Conservation (phyloP, 2,113 vertebrate genomes). For the Alosa alosa region DNA sequence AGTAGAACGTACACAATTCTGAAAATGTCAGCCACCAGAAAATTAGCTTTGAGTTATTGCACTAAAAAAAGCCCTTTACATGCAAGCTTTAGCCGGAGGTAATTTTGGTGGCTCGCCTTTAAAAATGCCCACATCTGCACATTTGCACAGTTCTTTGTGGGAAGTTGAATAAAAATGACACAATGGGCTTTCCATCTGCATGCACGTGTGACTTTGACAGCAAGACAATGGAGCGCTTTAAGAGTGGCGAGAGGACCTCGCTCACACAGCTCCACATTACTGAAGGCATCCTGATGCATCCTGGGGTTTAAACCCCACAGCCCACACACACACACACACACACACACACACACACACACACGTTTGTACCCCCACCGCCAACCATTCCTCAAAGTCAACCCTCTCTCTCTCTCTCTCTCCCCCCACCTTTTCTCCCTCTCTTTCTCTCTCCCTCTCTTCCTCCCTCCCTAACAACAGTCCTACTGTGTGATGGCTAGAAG, state of each 20-base stretch:
- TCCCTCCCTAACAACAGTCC: not conserved
- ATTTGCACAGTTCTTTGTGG: slow-evolving; percentile 1
- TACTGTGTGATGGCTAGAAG: not conserved
- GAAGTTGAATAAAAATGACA: not conserved
- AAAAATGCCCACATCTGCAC: slow-evolving; percentile 6
- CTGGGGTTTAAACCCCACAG: not conserved
- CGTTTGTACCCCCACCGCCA: not conserved
- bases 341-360: too few relatives aligned
- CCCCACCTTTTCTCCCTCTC: too few relatives aligned
- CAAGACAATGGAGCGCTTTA: not conserved
- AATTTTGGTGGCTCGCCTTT: not conserved
- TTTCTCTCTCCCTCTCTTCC: too few relatives aligned
- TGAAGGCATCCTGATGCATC: not conserved
- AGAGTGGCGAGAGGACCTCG: not conserved
- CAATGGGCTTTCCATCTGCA: not conserved
- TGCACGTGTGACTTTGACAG: not conserved
- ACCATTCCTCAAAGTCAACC: not conserved
- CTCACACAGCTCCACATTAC: not conserved
- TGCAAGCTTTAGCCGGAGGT: slow-evolving; percentile 5
- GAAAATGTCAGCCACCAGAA: slow-evolving; percentile 14
- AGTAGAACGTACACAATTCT: slow-evolving; percentile 8
- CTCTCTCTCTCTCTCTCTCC: not conserved
- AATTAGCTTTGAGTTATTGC: slow-evolving; percentile 12
- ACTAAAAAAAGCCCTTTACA: slow-evolving; percentile 12
- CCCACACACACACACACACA: not conserved